Conservation (phyloP, 2,797 vertebrate genomes). For the Falco peregrinus region DNA sequence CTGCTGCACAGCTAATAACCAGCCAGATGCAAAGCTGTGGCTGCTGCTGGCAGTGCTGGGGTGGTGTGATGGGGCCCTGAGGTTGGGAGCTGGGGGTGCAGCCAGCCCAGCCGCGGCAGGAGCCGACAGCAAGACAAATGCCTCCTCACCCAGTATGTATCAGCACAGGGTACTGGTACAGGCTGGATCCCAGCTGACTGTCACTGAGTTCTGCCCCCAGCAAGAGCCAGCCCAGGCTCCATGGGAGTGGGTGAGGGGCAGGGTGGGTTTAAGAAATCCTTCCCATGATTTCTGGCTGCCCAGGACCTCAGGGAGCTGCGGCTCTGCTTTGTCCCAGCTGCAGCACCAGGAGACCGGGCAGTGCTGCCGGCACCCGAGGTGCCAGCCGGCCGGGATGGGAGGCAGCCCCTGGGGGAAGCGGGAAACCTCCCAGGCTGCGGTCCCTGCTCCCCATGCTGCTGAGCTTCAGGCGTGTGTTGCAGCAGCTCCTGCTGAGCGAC, state of each 20-base stretch:
- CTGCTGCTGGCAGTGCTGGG: background rate
- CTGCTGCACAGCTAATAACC: background rate
- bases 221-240: background rate
- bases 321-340: background rate
- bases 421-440: background rate
- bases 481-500: accelerated
- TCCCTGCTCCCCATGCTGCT: accelerated
- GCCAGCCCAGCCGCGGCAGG: background rate
- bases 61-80: background rate
- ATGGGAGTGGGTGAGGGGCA: accelerated
- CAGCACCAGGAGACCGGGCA: background rate
- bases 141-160: accelerated
- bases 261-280: background rate
- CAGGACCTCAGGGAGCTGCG: background rate
- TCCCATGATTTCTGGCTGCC: background rate
- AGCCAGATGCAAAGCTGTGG: background rate
- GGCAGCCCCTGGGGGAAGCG: accelerated
- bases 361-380: background rate
- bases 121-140: background rate
- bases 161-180: accelerated
- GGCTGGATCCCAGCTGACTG: background rate
- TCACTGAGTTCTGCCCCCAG: background rate
- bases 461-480: background rate
- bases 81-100: background rate
- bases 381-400: accelerated